A percentile compares a stretch with the other conserved stretches of the same genome.
These are phyloP conservation scores for Pseudocheirus occidentalis DNA, from an alignment of 2,797 vertebrate genomes.

Conservation along the genomic window DNA sequence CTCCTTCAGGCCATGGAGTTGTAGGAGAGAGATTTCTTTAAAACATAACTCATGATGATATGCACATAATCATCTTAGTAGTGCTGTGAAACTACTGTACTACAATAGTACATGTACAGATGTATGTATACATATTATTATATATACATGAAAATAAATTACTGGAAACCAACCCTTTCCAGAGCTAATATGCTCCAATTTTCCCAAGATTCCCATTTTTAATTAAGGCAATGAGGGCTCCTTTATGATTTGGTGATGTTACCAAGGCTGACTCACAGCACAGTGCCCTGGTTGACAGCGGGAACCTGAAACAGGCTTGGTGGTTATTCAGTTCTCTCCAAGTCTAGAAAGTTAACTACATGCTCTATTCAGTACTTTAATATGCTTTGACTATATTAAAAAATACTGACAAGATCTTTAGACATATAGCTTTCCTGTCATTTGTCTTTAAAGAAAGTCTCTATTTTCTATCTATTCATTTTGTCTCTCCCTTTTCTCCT, in stretches of 20 bases:
- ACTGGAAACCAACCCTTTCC: conserved; percentile 59
- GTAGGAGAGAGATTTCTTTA: conserved; percentile 63
- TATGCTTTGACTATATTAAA: background rate
- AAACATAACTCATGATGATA: conserved; percentile 1
- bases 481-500: background rate
- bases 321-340: background rate
- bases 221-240: conserved; percentile 75
- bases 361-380: background rate
- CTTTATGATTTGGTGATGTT: conserved; percentile 68
- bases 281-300: conserved; percentile 5
- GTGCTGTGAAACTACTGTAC: conserved; percentile 23
- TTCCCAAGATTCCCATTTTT: conserved; percentile 76
- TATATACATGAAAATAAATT: conserved; percentile 68
- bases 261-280: conserved; percentile 1
- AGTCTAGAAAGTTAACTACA: background rate
- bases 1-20: conserved; percentile 47
- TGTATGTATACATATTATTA: conserved; percentile 4
- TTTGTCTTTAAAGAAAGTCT: background rate
- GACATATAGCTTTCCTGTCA: conserved; percentile 20
- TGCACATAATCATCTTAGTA: background rate
- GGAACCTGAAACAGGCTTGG: background rate
- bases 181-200: conserved; percentile 69
- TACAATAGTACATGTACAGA: background rate
- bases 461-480: background rate
- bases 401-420: conserved; percentile 28